phyloP scores from a whole-genome alignment of 2,113 vertebrate species.

The Brachypteracias leptosomus region DNA sequence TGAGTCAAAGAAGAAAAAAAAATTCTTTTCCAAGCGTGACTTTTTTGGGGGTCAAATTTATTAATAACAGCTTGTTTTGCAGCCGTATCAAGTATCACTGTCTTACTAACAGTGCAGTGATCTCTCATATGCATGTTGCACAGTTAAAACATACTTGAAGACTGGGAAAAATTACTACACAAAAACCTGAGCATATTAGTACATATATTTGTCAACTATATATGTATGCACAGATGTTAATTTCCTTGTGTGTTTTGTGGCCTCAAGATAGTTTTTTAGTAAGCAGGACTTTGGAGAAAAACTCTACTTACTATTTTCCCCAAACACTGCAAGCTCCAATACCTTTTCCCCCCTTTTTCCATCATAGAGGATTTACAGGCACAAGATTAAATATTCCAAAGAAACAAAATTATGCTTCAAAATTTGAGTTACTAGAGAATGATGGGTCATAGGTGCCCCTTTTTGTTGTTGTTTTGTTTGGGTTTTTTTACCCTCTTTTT shows the following conservation, averaged over 20 bases:
- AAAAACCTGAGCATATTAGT: not conserved
- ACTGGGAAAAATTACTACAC: not conserved
- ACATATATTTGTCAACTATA: not conserved
- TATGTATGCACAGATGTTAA: not conserved
- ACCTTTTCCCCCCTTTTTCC: not conserved
- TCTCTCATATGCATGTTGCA: not conserved
- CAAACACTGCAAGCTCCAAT: not conserved
- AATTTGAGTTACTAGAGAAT: not conserved
- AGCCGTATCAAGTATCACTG: not conserved
- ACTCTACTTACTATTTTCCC: not conserved
- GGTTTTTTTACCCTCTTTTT: not conserved
- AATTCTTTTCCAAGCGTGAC: not conserved
- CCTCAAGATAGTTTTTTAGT: not conserved
- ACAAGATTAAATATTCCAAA: not conserved
- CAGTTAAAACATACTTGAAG: not conserved
- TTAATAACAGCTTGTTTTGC: not conserved
- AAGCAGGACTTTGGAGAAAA: accelerated
- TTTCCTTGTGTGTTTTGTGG: not conserved
- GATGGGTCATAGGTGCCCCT: not conserved
- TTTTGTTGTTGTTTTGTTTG: too few relatives aligned
- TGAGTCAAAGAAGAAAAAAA: constrained; percentile 12
- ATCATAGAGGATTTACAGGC: not conserved
- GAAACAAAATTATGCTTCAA: not conserved
- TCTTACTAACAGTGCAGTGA: not conserved
- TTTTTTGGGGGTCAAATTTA: not conserved